Percentiles rank a stretch among this genome's conserved stretches.
These are phyloP conservation scores for Geopemphigus sp. DNA, from an alignment of 1,140 invertebrate species.

Conservation along the genomic window DNA sequence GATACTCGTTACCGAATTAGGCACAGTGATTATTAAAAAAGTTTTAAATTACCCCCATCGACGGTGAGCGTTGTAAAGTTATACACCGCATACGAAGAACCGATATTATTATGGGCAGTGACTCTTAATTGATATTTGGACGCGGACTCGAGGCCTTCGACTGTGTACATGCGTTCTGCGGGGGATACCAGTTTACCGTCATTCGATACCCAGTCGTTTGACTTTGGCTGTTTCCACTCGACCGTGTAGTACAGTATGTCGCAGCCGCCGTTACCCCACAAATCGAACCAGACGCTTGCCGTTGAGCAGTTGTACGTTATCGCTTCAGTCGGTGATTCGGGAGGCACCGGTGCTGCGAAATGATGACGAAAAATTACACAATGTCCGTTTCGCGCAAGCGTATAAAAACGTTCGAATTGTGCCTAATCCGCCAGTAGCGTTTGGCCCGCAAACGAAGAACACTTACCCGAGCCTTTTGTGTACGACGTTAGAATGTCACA, in stretches of 20 bases:
- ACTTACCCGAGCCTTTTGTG: conserved; percentile 70
- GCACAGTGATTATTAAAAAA: no score
- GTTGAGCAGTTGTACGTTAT: conserved; percentile 84
- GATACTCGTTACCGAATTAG: neutral
- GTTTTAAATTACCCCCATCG: conserved; percentile 62
- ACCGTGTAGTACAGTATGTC: conserved; percentile 84
- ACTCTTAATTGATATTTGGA: conserved; percentile 83
- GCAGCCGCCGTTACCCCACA: conserved; percentile 86
- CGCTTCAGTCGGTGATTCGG: conserved; percentile 73
- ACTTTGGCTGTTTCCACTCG: conserved; percentile 66
- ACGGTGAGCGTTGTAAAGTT: conserved; percentile 78
- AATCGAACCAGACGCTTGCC: conserved; percentile 81
- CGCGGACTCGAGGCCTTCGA: conserved; percentile 76
- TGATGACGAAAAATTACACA: no score
- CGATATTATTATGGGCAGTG: conserved; percentile 88
- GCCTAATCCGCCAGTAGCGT: no score
- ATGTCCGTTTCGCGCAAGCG: no score
- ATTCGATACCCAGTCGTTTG: conserved; percentile 63
- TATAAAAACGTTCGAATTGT: no score
- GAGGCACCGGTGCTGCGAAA: conserved; percentile 68
- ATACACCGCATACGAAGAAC: conserved; percentile 81
- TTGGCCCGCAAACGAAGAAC: no score
- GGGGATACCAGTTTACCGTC: conserved; percentile 70
- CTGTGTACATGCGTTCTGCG: conserved; percentile 73
- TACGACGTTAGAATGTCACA: conserved; percentile 81